These are phyloP conservation scores for Lutjanus erythropterus DNA, from an alignment of 2,113 vertebrate species.

Conservation along the genomic window DNA sequence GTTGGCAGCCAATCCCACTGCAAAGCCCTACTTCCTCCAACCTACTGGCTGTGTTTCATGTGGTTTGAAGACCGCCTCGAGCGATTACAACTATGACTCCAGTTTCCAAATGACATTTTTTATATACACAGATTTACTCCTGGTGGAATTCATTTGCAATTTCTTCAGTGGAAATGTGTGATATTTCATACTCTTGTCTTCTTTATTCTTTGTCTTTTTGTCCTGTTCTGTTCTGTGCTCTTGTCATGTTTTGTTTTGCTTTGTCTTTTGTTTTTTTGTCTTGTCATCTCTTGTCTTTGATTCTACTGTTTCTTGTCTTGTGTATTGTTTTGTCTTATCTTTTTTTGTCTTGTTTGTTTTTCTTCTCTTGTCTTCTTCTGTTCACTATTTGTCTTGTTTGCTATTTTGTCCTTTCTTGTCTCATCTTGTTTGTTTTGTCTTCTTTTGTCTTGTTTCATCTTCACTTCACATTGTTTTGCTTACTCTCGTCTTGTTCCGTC, in stretches of 20 bases:
- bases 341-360: too few species aligned
- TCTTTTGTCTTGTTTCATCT: not conserved
- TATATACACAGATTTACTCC: not conserved
- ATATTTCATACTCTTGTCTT: not conserved
- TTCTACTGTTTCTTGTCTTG: too few species aligned
- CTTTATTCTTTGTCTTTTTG: not conserved
- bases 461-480: too few species aligned
- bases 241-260: not conserved
- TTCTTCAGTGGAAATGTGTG: not conserved
- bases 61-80: slow-evolving; percentile 5
- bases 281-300: not conserved
- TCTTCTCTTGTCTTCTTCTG: not conserved
- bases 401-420: not conserved
- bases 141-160: not conserved
- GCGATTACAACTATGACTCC: slow-evolving; percentile 10
- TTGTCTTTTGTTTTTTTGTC: not conserved
- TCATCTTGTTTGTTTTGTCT: too few species aligned
- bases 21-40: slow-evolving; percentile 2
- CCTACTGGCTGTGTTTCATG: slow-evolving; percentile 13
- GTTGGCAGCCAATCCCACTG: slow-evolving; percentile 19
- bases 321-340: not conserved
- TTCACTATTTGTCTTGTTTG: too few species aligned
- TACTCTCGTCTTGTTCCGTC: not conserved
- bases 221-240: not conserved
- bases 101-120: slow-evolving; percentile 8